phyloP scores from a whole-genome alignment of 2,113 vertebrate species.

The Urocynchramus pylzowi region DNA sequence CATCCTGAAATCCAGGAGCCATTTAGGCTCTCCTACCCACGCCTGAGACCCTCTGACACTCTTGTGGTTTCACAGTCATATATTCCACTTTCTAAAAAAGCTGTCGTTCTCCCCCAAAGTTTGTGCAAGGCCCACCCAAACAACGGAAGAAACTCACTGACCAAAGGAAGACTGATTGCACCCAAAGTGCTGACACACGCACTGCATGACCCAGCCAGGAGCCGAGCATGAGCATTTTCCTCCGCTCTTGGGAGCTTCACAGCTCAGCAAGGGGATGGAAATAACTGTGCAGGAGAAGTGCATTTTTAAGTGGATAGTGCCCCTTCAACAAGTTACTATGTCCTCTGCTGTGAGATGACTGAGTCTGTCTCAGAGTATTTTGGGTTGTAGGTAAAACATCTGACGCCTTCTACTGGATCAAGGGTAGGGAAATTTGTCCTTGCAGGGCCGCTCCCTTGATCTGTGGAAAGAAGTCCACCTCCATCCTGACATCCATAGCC shows the following conservation, averaged over 20 bases:
- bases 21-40: conserved; percentile 2
- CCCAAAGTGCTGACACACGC: background rate
- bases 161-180: background rate
- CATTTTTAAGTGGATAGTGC: background rate
- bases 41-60: background rate
- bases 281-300: background rate
- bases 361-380: background rate
- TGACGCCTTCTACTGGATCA: background rate
- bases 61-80: conserved; percentile 53
- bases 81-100: conserved; percentile 54
- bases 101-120: background rate
- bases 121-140: conserved; percentile 52
- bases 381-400: background rate
- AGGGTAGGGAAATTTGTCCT: background rate
- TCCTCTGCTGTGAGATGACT: background rate
- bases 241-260: background rate
- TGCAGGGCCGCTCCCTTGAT: background rate
- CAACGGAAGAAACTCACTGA: conserved; percentile 46
- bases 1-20: conserved; percentile 21
- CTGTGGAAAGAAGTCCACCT: background rate
- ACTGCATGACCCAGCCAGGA: background rate
- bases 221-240: background rate
- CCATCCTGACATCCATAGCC: background rate
- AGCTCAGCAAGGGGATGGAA: background rate
- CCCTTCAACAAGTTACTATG: background rate